Conservation (phyloP, 2,888 invertebrate genomes). For the Mantis religiosa region DNA sequence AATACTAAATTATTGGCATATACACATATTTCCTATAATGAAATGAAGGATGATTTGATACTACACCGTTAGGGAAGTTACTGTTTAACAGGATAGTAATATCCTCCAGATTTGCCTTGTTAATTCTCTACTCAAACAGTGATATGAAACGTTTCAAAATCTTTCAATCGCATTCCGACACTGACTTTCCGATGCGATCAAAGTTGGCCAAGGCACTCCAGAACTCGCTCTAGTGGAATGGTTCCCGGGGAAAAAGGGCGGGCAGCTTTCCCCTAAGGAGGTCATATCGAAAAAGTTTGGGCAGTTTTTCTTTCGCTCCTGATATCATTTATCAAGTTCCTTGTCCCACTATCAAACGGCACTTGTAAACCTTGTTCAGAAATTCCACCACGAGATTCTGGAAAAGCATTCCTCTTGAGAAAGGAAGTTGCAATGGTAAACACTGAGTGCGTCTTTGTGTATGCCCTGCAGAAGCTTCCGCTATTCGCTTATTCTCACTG, state of each 20-base stretch:
- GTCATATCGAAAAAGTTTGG: not conserved
- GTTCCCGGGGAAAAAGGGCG: not conserved
- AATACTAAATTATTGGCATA: no score
- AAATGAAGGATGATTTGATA: no score
- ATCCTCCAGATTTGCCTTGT: no score
- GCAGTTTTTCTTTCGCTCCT: not conserved
- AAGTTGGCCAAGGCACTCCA: not conserved
- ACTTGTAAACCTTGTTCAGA: not conserved
- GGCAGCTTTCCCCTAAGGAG: not conserved
- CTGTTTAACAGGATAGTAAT: no score
- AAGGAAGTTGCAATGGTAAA: not conserved
- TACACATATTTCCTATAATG: no score
- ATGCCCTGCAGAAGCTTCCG: no score
- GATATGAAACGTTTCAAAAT: no score
- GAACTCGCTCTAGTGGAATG: not conserved
- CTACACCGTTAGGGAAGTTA: no score
- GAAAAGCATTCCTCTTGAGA: not conserved
- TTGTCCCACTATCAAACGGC: not conserved
- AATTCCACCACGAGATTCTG: not conserved
- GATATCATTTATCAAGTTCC: not conserved
- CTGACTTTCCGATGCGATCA: not conserved
- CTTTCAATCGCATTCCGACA: no score
- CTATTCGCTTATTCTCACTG: no score
- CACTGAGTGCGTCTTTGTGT: no score
- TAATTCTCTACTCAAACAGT: no score